Evolutionary conservation across 1,140 invertebrate species (phyloP).

Genomic region (Eurytemora carolleeae): DNA sequence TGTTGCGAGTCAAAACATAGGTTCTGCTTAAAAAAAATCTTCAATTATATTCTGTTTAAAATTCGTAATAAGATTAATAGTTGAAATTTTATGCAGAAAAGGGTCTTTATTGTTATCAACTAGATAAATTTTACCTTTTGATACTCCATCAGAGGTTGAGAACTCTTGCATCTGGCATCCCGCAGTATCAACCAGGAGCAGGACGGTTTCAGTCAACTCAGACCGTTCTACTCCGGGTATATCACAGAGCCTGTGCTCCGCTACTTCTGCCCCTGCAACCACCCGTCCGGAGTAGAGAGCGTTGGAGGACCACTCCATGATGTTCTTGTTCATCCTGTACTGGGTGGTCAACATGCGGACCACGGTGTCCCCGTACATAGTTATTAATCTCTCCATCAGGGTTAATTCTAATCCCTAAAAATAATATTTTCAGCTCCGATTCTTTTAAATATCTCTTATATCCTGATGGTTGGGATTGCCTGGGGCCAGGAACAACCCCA

Average conservation of each 20-base stretch:
- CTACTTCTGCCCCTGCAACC: constrained; percentile 29
- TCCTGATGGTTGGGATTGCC: too few species aligned
- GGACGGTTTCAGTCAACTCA: constrained; percentile 24
- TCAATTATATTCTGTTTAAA: too few species aligned
- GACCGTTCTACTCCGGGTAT: constrained; percentile 25
- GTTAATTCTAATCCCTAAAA: constrained; percentile 30
- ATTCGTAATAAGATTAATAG: too few species aligned
- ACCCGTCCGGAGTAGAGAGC: constrained; percentile 30
- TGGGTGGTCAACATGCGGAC: constrained; percentile 33
- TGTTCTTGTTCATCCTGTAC: constrained; percentile 39
- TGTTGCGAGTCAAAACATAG: too few species aligned
- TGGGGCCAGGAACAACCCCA: too few species aligned
- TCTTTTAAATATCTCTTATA: too few species aligned
- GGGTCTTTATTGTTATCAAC: too few species aligned
- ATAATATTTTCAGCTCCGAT: too few species aligned
- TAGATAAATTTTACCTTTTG: constrained; percentile 29
- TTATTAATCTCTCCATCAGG: constrained; percentile 37
- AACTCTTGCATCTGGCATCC: constrained; percentile 33
- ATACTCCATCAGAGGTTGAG: constrained; percentile 30
- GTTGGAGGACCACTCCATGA: constrained; percentile 36
- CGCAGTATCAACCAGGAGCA: constrained; percentile 35
- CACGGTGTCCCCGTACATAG: constrained; percentile 26
- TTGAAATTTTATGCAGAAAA: too few species aligned
- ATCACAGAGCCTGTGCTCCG: constrained; percentile 31
- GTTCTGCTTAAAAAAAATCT: too few species aligned